Evolutionary conservation across 2,888 invertebrate species (phyloP).

Genomic region (Rotaria magnacalcarata): DNA sequence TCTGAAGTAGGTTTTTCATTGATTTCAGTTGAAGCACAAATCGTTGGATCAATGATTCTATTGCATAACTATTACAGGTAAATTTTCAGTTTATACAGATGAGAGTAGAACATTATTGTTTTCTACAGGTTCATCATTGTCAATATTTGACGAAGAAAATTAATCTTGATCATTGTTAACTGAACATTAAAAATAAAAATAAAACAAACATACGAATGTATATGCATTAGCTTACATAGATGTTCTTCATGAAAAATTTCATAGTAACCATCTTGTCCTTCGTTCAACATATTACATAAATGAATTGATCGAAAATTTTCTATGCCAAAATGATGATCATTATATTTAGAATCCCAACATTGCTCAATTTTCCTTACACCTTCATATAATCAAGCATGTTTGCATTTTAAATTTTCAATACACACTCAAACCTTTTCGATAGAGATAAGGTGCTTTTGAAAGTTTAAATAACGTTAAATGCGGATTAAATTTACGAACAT

Average conservation of each 20-base stretch:
- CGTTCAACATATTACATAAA: conserved; percentile 30
- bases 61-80: not conserved
- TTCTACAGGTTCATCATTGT: not conserved
- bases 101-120: not conserved
- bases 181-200: not conserved
- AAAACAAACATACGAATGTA: too few species aligned
- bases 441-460: conserved; percentile 47
- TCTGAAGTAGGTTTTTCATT: not conserved
- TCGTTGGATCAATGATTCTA: not conserved
- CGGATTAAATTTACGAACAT: conserved; percentile 49
- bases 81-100: not conserved
- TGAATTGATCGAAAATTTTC: not conserved
- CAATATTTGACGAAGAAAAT: not conserved
- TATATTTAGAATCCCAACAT: not conserved
- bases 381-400: not conserved
- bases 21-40: not conserved
- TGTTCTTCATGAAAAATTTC: not conserved
- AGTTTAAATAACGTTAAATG: conserved; percentile 50
- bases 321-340: conserved; percentile 26
- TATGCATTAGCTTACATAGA: not conserved
- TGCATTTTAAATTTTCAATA: not conserved
- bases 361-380: not conserved
- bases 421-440: conserved; percentile 47
- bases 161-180: not conserved
- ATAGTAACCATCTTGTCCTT: conserved; percentile 2